Base-by-base conservation (phyloP, 2,113 vertebrate species). In the Felis catus region DNA sequence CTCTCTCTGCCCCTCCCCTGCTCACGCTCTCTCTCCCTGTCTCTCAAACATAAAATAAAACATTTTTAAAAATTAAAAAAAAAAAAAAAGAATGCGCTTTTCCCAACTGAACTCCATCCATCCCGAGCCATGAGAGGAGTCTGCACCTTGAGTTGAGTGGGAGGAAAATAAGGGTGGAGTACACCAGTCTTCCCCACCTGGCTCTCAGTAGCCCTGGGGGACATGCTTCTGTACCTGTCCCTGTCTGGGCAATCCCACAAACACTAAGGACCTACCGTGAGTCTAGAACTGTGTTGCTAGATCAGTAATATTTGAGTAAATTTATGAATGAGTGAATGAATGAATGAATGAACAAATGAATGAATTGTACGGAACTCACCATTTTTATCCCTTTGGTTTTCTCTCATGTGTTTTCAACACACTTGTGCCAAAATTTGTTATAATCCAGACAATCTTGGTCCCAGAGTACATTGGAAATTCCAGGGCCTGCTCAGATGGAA, bases 281-380 rank as follows among this genome's bases (percentile, higher is more conserved):
- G 21, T 88, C 25, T 91, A 53, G 58, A 87, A 58, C 0, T 29
- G 39, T 79, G 33, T 25, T 45, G 18, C 93, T 79, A 39, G 53
- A 36, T 29, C 27, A n/a, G 73, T 21, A 27, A 29, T 7, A 55
- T n/a, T 73, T 53, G 36, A 94, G 66, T 55, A 58, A 74, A 81
- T 86, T 73, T 53, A 55, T 18, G 95, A 96, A 68, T 79, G 95
- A 96, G 63, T 79, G 58, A 65, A 68, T 81, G 58, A 65, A 53
- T 23, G 15, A 29, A n/a, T 89, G 33, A 94, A 70, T 87, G 58
- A 65, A 45, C n/a, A 29, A 29, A 65, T 23, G 15, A 29, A n/a
- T 89, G 33, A 68, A n/a, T 82, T 82, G 51, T 3, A 58, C 0
- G 25, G 36, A 95, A 51, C 19, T 51, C 11, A 13, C 16, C 23